Evolutionary conservation across 1,140 invertebrate genomes (phyloP), one percentile per base, ranked within the genome.

Genomic region (Lordiphosa mommai): DNA sequence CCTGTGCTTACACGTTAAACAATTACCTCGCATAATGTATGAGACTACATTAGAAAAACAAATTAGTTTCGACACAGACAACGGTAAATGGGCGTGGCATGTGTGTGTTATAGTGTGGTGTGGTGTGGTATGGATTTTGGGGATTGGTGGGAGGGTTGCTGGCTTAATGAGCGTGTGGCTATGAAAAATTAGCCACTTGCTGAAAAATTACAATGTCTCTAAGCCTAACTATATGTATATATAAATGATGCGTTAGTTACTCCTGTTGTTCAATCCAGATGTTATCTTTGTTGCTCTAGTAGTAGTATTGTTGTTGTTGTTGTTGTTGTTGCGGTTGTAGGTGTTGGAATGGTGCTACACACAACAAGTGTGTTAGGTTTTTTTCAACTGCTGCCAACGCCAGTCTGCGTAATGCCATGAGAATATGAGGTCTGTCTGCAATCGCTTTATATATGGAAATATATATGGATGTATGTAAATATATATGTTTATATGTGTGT

Each of bases 161-260:
- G 50, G 68, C 63, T 77, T 79, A 77, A 77, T 61, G 64, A 76
- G 69, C 76, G 76, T 67, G 71, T 61, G 77, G 77, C 76, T 84
- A 77, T 84, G 77, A 82, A 84, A 82, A 82, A 84, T 82, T 72
- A 77, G 72, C 77, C 77, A 84, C 77, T 69, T 84, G 73, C 73
- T 79, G 69, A 77, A 69, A 72, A 56, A 79, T 73, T 80, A 64
- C 51, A 77, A 27, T 68, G 43, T 65, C 63, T 76, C 57, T 74
- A 74, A 59, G 74, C 73, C 73, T 74, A 80, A 71, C 64, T 65
- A 58, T 67, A 10, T 57, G 8, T 59, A 52, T 72, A 63, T 71
- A 43, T 74, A 61, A 41, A 80, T 70, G 56, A 56, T 55, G 49
- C 36, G 50, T 57, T 38, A 7, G n/a, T 4, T 38, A 7, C 29